Percentiles rank a stretch among this genome's conserved stretches.
Evolutionary conservation across 2,113 vertebrate species (phyloP).

Genomic region (Lamprotornis superbus): DNA sequence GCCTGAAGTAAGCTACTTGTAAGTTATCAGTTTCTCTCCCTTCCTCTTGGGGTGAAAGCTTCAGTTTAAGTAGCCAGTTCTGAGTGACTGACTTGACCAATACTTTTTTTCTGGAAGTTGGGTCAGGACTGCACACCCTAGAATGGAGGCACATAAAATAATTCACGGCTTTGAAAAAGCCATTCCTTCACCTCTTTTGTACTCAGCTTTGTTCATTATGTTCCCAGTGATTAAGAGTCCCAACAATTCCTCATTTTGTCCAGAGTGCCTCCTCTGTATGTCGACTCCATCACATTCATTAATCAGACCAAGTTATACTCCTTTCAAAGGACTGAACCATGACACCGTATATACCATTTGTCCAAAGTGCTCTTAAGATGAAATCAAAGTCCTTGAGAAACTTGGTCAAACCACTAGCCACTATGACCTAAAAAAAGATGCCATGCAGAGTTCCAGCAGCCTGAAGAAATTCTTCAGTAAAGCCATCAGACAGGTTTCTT

Average conservation of each 20-base stretch:
- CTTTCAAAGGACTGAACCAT: background rate
- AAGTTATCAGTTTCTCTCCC: background rate
- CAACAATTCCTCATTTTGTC: background rate
- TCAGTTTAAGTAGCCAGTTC: background rate
- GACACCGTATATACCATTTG: background rate
- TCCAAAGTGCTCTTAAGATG: background rate
- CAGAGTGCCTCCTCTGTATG: background rate
- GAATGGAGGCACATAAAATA: background rate
- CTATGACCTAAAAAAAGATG: background rate
- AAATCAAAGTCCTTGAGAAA: background rate
- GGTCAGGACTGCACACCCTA: no score
- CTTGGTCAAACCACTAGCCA: background rate
- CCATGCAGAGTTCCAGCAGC: background rate
- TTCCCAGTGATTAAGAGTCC: background rate
- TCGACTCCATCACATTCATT: fast-evolving
- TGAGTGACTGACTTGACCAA: background rate
- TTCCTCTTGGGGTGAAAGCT: background rate
- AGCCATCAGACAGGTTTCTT: background rate
- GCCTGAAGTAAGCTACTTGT: background rate
- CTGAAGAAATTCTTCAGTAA: background rate
- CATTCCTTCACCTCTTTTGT: background rate
- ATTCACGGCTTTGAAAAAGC: background rate
- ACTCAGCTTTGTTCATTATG: background rate
- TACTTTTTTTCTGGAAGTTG: background rate
- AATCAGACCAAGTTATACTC: background rate